Evolutionary conservation across 53 echinoderm and acorn worm genomes (phyloP), one percentile per base, ranked within the genome.

Genomic region (Antedon mediterranea): DNA sequence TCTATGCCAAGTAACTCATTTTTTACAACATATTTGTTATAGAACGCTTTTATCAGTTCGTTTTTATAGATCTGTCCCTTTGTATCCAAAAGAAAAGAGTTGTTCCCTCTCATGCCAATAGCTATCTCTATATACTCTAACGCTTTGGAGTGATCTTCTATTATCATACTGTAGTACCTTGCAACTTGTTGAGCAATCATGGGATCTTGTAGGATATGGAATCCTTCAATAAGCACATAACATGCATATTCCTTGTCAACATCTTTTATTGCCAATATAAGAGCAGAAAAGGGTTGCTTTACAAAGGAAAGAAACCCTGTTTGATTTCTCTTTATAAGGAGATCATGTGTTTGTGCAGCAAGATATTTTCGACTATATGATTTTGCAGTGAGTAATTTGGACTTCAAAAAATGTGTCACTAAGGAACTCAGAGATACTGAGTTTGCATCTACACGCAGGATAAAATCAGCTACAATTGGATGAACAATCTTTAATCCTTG

Each of bases 81-180:
- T 34, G 92, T 92, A 77, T 89, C 89, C 82, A 78, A 88, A 0
- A 89, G 75, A 70, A 77, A 89, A 27, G 84, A 73, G 28, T 84
- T 89, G 27, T 82, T 76, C 29, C n/a, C 29, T 0, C 75, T 30
- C 11, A 84, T 33, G 2, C 79, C 29, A 14, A 92, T 32, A 0
- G 86, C 86, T 31, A 72, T 79, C 8, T 89, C 82, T 33, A 83
- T 85, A 30, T 70, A 85, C 13, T 32, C 26, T 27, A 76, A 72
- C 18, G 92, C 92, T 42, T 77, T 41, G 0, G 77, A 73, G 31
- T 43, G 80, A 30, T 85, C 76, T 28, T 57, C 23, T 18, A 28
- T 76, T 5, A 0, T 3, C 3, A 76, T 34, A 76, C 76, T 57
- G 57, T 57, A 72, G 0, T 84, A 32, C 23, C 88, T 34, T 0